Base-by-base conservation (phyloP, 2,797 vertebrate genomes). In the Alosa sapidissima region DNA sequence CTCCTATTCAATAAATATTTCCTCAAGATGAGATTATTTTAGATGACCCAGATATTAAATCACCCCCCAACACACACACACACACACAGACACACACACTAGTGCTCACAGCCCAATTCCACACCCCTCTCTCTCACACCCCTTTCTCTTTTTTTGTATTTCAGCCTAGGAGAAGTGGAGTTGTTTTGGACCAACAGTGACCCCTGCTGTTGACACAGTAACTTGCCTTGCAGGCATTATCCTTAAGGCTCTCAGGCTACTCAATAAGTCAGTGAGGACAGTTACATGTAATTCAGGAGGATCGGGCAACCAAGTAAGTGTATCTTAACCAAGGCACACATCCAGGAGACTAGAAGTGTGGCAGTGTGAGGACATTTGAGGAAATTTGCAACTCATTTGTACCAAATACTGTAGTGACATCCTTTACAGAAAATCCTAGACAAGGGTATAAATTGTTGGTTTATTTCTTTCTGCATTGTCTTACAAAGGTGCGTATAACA, bases 41-140 rank as follows among this genome's bases (percentile, higher is more conserved):
- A 82, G 87, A 89, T 93, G 94, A 94, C 93, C 93, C 86, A 93
- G 90, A 95, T 95, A 93, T 92, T 91, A 92, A 92, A 94, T 91
- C 85, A 89, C 90, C 89, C 92, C 90, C 88, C 84, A 81, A 41
- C 41, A 41, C 41, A 41, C 41, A 41, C 41, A 41, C 41, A 41
- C 41, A 41, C 41, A 41, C 41, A 41, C 41, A 41, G 2, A 41
- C 41, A 41, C 41, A 41, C 41, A 41, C 41, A 41, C 41, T 2
- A 2, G 41, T 1, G 41, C 4, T 41, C 2, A 41, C 41, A 2
- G 41, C 41, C 41, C 41, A 28, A 28, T 28, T 28, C 28, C 28
- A 11, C 68, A 45, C 68, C 68, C 36, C 21, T 13, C 6, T 16
- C 65, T 8, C 6, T n/a, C 54, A 16, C 54, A 21, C 2, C 24